Percentiles rank a stretch among this genome's conserved stretches.
Conservation (phyloP, 2,888 invertebrate genomes). For the Cerastis leucographa region DNA sequence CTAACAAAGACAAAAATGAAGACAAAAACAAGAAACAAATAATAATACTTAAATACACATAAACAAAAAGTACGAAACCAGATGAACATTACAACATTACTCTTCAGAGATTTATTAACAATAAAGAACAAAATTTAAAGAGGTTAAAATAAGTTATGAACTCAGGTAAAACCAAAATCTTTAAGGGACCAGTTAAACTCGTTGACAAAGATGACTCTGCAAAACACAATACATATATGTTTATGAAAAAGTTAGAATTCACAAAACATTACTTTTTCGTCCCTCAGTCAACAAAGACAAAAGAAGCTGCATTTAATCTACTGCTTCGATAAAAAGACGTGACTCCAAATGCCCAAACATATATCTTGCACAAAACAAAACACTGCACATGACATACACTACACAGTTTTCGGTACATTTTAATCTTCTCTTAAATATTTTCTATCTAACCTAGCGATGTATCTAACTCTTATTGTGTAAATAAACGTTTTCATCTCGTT, state of each 20-base stretch:
- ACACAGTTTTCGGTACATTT: constrained; percentile 81
- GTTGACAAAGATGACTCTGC: not conserved
- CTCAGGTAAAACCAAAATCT: not conserved
- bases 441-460: constrained; percentile 89
- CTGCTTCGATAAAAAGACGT: not conserved
- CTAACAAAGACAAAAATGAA: not conserved
- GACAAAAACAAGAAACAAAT: not conserved
- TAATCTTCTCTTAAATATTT: constrained; percentile 90
- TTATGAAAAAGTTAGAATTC: not conserved
- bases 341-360: not conserved
- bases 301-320: not conserved
- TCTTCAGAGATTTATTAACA: not conserved
- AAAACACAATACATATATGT: no score
- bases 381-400: constrained; percentile 66
- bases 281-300: not conserved
- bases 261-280: not conserved
- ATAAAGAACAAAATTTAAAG: not conserved
- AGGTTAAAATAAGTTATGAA: not conserved
- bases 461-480: constrained; percentile 89
- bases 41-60: not conserved
- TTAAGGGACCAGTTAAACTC: no score
- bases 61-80: not conserved
- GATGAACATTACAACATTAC: no score
- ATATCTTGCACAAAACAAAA: constrained; percentile 28
- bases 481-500: constrained; percentile 89